Base-by-base conservation (phyloP, 2,113 vertebrate genomes). In the Chloropsis hardwickii region DNA sequence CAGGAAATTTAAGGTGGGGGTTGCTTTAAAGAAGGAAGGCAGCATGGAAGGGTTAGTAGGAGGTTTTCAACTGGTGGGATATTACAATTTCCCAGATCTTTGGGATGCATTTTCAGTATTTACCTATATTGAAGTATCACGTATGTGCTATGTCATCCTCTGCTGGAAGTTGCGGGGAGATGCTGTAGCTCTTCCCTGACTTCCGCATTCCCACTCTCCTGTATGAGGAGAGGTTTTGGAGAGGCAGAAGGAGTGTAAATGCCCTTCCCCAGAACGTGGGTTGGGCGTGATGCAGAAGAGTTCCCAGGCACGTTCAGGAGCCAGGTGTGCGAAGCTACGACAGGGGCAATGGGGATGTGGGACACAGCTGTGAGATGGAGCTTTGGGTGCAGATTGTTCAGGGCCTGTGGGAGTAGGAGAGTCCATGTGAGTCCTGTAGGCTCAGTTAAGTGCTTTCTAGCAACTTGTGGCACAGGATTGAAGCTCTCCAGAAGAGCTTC, bases 301-400 rank as follows among this genome's bases (percentile, higher is more conserved):
- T 8, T 10, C 23, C 24, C 31, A 24, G 64, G 12, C 10, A 5
- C 0, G 2, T 51, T 57, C 11, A 22, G 88, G 73, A 77, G 6
- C 8, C 25, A 14, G 40, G 15, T 22, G 24, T 5, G 7, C 6
- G 0, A 42, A 58, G 21, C 57, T 42, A 0, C 0, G 0, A 7
- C 33, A 16, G 50, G 11, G 40, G 8, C n/a, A 4, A 31, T 0
- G 0, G 14, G 66, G 22, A 10, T 39, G 47, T 70, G 44, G 54
- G 17, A 33, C 28, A 6, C 14, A 5, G 33, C 40, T 80, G 44
- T 33, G 31, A 58, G 64, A 58, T 31, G 24, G 28, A 25, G 10
- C 31, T 33, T 35, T 57, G 24, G 18, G 4, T 44, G 12, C 28
- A 45, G 8, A 27, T 27, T 27, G 25, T 37, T 53, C 5, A 5